A percentile compares a stretch with the other conserved stretches of the same genome.
Evolutionary conservation across 1,140 invertebrate genomes (phyloP).

Genomic region (Achroia grisella): DNA sequence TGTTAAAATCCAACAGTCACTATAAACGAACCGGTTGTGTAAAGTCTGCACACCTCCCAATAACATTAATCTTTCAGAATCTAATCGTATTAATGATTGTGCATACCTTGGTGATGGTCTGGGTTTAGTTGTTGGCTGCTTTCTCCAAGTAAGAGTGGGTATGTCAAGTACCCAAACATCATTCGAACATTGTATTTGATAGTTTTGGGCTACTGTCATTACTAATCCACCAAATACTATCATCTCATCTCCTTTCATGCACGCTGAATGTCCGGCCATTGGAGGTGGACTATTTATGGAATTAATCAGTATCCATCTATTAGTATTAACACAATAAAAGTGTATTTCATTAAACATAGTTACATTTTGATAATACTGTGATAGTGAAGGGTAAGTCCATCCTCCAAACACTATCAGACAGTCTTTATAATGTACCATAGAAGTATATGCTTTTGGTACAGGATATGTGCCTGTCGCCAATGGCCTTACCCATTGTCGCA

Average conservation of each 20-base stretch:
- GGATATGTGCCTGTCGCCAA: constrained; percentile 92
- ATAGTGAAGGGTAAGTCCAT: constrained; percentile 94
- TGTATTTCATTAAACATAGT: constrained; percentile 95
- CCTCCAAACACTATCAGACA: constrained; percentile 94
- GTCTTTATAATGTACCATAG: constrained; percentile 90
- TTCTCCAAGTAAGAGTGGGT: constrained; percentile 83
- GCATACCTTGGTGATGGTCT: constrained; percentile 90
- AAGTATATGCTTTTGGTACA: constrained; percentile 95
- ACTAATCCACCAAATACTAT: constrained; percentile 89
- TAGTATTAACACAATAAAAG: constrained; percentile 87
- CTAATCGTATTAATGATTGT: constrained; percentile 87
- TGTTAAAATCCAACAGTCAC: constrained; percentile 78
- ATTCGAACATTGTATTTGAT: constrained; percentile 82
- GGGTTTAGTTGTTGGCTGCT: constrained; percentile 78
- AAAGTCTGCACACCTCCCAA: constrained; percentile 79
- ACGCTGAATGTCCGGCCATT: constrained; percentile 94
- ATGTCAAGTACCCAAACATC: constrained; percentile 94
- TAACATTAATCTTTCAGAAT: constrained; percentile 81
- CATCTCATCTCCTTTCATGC: constrained; percentile 90
- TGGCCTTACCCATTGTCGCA: constrained; percentile 87
- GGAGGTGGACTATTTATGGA: constrained; percentile 81
- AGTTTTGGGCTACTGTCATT: constrained; percentile 58
- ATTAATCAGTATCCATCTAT: constrained; percentile 88
- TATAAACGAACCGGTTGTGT: constrained; percentile 72
- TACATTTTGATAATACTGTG: constrained; percentile 91